A percentile compares a stretch with the other conserved stretches of the same genome.
phyloP scores from a whole-genome alignment of 2,113 vertebrate genomes.

The Cariama cristata region DNA sequence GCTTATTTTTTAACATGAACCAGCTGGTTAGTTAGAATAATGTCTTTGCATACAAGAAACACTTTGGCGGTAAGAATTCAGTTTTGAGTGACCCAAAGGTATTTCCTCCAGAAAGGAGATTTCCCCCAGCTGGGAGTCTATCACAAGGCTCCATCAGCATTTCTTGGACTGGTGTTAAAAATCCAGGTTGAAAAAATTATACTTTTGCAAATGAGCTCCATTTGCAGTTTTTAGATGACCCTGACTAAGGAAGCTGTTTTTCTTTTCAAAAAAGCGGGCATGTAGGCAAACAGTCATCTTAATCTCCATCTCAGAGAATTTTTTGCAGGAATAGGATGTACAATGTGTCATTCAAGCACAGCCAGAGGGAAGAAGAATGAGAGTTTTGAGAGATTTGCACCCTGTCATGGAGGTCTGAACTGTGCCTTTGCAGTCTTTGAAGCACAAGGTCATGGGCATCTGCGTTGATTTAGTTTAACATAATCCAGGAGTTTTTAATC shows the following conservation, averaged over 20 bases:
- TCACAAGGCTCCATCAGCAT: background rate
- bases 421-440: slow-evolving; percentile 22
- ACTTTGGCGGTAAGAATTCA: background rate
- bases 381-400: background rate
- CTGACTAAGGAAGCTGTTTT: background rate
- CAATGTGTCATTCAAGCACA: background rate
- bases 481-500: slow-evolving; percentile 68
- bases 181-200: background rate
- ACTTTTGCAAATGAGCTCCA: background rate
- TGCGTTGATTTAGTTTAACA: slow-evolving; percentile 39
- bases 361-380: background rate
- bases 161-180: background rate
- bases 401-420: background rate
- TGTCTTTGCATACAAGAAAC: slow-evolving; percentile 15
- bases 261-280: background rate
- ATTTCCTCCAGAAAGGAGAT: slow-evolving; percentile 19
- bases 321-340: background rate
- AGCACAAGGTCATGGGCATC: slow-evolving; percentile 55
- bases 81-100: slow-evolving; percentile 11
- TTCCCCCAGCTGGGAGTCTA: background rate
- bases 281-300: background rate
- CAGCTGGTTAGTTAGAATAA: slow-evolving; percentile 22
- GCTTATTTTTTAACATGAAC: slow-evolving; percentile 17
- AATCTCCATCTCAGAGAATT: background rate
- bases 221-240: background rate